These are phyloP conservation scores for Oasisia sp. DNA, from an alignment of 2,888 invertebrate species.

Conservation along the genomic window DNA sequence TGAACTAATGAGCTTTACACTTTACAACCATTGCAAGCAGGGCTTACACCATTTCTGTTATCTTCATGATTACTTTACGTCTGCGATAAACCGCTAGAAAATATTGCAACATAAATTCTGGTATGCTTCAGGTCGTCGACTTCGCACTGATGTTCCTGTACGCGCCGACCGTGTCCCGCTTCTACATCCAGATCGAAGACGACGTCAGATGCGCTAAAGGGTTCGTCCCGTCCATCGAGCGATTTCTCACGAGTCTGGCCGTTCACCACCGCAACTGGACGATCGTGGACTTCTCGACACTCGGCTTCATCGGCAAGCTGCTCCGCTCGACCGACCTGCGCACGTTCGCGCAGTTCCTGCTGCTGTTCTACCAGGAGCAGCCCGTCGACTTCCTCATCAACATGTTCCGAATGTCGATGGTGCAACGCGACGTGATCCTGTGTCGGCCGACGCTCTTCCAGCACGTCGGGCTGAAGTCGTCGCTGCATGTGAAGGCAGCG, in stretches of 20 bases:
- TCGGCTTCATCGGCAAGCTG: slow-evolving; percentile 62
- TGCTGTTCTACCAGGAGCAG: slow-evolving; percentile 45
- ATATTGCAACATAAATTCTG: neutral
- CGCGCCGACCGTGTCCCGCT: slow-evolving; percentile 51
- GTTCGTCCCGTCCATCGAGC: slow-evolving; percentile 55
- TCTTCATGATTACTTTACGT: neutral
- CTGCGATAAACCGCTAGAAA: neutral
- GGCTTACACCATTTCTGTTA: neutral
- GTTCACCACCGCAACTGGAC: slow-evolving; percentile 49
- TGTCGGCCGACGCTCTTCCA: slow-evolving; percentile 46
- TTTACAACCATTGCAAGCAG: neutral
- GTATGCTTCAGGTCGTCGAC: slow-evolving; percentile 24
- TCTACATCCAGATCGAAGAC: slow-evolving; percentile 62
- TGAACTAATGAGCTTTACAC: too few species aligned
- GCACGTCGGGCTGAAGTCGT: slow-evolving; percentile 56
- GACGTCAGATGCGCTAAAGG: slow-evolving; percentile 55
- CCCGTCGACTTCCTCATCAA: slow-evolving; percentile 46
- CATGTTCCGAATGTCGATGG: slow-evolving; percentile 39
- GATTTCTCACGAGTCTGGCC: slow-evolving; percentile 46
- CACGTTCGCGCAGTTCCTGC: slow-evolving; percentile 39
- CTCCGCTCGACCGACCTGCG: slow-evolving; percentile 52
- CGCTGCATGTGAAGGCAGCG: slow-evolving; percentile 57
- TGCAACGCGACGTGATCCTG: slow-evolving; percentile 36
- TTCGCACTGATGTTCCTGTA: slow-evolving; percentile 54
- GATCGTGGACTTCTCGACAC: slow-evolving; percentile 58